These are phyloP conservation scores for Synanthedon myopaeformis DNA, from an alignment of 2,888 invertebrate species.

Conservation along the genomic window DNA sequence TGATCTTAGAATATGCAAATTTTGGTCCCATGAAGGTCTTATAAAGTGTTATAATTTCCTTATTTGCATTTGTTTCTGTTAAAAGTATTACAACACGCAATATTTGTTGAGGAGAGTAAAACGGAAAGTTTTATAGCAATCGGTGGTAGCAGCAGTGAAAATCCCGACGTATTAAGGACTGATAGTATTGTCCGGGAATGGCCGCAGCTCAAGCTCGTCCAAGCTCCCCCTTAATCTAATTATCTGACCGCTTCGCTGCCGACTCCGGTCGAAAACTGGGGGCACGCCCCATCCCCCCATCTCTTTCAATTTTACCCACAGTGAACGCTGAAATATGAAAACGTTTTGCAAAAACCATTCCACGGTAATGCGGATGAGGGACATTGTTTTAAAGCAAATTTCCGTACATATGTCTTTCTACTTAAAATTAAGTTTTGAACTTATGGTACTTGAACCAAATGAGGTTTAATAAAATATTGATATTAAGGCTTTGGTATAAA, in stretches of 20 bases:
- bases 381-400: too few relatives aligned
- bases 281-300: not conserved
- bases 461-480: too few relatives aligned
- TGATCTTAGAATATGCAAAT: too few relatives aligned
- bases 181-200: conserved; percentile 47
- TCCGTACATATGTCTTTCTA: too few relatives aligned
- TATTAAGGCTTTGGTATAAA: too few relatives aligned
- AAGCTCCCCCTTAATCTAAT: conserved; percentile 60
- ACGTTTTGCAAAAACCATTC: conserved; percentile 38
- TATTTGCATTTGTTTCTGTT: too few relatives aligned
- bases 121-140: conserved; percentile 13
- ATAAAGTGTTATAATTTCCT: too few relatives aligned
- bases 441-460: too few relatives aligned
- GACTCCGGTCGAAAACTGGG: conserved; percentile 20
- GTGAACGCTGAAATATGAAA: conserved; percentile 40
- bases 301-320: conserved; percentile 2
- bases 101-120: not conserved
- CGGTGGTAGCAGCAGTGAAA: conserved; percentile 32
- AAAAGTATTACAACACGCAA: too few relatives aligned
- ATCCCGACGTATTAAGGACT: conserved; percentile 43
- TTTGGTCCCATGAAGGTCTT: too few relatives aligned
- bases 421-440: too few relatives aligned
- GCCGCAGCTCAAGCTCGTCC: conserved; percentile 31
- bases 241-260: conserved; percentile 57
- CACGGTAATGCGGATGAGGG: conserved; percentile 8